These are phyloP conservation scores for Trachelus stipa DNA, from an alignment of 2,888 invertebrate genomes.

Conservation along the genomic window DNA sequence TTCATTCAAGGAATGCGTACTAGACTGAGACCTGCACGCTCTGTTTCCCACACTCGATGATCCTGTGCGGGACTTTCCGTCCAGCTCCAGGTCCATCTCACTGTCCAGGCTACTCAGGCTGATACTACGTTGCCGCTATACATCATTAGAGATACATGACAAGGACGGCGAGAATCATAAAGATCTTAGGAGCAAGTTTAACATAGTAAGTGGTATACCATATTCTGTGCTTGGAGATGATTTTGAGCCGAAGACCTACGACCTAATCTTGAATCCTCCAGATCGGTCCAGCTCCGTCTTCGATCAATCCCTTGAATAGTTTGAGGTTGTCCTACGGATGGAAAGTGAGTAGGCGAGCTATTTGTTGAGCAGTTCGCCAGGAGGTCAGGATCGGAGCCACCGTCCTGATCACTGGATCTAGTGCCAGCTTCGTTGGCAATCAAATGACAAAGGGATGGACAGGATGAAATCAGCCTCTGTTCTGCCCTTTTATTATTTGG, in stretches of 20 bases:
- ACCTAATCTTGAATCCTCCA: conserved; percentile 72
- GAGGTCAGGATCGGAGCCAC: conserved; percentile 69
- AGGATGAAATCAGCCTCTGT: conserved; percentile 77
- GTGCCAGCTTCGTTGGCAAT: conserved; percentile 40
- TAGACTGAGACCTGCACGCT: conserved; percentile 65
- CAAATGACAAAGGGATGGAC: conserved; percentile 73
- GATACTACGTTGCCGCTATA: conserved; percentile 70
- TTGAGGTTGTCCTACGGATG: conserved; percentile 60
- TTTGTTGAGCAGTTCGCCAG: conserved; percentile 67
- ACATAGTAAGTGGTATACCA: conserved; percentile 40
- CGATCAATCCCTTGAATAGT: conserved; percentile 70
- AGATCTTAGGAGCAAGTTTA: no score
- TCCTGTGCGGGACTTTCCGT: conserved; percentile 68
- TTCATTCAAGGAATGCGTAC: conserved; percentile 88
- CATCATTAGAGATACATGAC: conserved; percentile 16
- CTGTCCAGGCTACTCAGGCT: conserved; percentile 87
- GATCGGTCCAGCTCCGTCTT: conserved; percentile 89
- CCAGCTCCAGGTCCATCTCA: conserved; percentile 75
- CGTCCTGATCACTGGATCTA: conserved; percentile 68
- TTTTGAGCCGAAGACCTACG: conserved; percentile 57
- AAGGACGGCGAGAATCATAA: background rate
- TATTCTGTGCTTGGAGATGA: conserved; percentile 62
- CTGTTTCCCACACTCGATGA: conserved; percentile 66
- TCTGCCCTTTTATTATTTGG: conserved; percentile 51
- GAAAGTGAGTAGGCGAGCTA: conserved; percentile 68